Evolutionary conservation across 2,113 vertebrate species (phyloP), one percentile per base, ranked within the genome.

Genomic region (Seriola dumerili): DNA sequence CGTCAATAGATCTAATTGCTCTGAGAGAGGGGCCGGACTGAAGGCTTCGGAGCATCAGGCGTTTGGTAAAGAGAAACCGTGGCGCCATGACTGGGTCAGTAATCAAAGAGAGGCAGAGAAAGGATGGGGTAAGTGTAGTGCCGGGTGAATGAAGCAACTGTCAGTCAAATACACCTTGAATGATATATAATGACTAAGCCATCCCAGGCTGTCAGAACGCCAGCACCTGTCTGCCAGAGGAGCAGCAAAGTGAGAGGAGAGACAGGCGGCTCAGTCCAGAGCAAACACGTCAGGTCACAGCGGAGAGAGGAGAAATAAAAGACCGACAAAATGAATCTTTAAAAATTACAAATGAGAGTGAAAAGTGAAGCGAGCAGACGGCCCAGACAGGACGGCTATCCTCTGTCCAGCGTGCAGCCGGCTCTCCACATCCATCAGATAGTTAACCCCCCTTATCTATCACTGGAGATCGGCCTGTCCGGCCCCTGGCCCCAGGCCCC

Each of bases 1-100:
- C 73, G 88, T 95, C 93, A 91, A 94, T 94, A 93, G 87, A 89
- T 87, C 88, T 95, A 94, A 95, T 94, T 94, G 91, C 89, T 89
- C 81, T 19, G 83, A 79, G 90, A 85, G 88, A 88, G 89, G 80
- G 84, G 82, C 84, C 75, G 46, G 81, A 87, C 74, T 57, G 75
- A 84, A 85, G 86, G 82, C 87, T 81, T 81, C 69, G 84, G 88
- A 89, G 88, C 89, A 86, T 76, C 83, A 80, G 84, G 91, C 85
- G 79, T 92, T 91, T 89, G 90, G 90, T 90, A 93, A 93, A 94
- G 88, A 86, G 91, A 93, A 85, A 86, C 87, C 80, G 4, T 85
- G 93, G 91, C 91, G 92, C 93, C 94, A 92, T 92, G 86, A 89
- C 85, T 80, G 89, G 92, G 84, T 93, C 92, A 93, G 92, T 91